Evolutionary conservation across 2,888 invertebrate species (phyloP).

Genomic region (Brachycybe producta): DNA sequence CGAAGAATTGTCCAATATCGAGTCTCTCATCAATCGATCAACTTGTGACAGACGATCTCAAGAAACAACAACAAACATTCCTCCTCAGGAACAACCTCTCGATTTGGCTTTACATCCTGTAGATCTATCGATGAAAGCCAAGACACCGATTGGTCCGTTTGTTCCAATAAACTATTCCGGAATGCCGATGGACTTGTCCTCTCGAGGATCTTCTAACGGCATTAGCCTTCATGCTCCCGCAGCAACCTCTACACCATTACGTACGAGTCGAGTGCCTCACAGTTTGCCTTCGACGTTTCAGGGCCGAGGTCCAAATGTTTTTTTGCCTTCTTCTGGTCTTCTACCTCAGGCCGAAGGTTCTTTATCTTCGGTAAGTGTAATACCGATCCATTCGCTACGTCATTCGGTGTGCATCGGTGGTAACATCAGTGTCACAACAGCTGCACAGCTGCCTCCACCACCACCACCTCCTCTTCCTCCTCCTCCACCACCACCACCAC

Average conservation of each 20-base stretch:
- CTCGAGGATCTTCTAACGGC: constrained; percentile 1
- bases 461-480: too few species aligned
- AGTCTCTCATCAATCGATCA: constrained; percentile 42
- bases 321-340: constrained; percentile 16
- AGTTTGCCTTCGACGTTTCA: constrained; percentile 18
- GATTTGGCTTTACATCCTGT: constrained; percentile 46
- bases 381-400: constrained; percentile 14
- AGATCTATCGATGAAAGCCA: constrained; percentile 66
- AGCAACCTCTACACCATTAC: background rate
- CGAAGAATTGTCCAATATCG: constrained; percentile 47
- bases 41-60: constrained; percentile 45
- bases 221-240: constrained; percentile 17
- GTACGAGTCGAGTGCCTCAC: constrained; percentile 27
- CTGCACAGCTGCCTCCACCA: too few species aligned
- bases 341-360: constrained; percentile 19
- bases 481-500: too few species aligned
- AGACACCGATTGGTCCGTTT: constrained; percentile 5
- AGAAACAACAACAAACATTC: constrained; percentile 15
- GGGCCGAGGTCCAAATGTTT: constrained; percentile 21
- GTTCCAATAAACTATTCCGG: background rate
- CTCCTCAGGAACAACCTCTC: constrained; percentile 25
- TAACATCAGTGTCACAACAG: too few species aligned
- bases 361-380: constrained; percentile 19
- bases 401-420: background rate
- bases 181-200: constrained; percentile 9